Conservation (phyloP, 2,888 invertebrate species). For the Drosophila rellima region DNA sequence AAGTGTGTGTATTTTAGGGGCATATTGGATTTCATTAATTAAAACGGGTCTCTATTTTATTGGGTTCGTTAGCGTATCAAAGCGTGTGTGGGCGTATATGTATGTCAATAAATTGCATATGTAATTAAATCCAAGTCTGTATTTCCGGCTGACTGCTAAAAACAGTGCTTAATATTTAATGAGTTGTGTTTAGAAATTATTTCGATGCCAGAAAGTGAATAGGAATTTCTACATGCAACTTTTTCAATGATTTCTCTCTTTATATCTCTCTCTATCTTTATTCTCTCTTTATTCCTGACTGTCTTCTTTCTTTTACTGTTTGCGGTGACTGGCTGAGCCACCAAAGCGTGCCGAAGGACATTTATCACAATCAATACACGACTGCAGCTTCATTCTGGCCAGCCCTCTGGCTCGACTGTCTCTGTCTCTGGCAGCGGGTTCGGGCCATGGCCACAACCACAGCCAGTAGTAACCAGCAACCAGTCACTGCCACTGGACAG, state of each 20-base stretch:
- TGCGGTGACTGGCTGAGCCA: conserved; percentile 50
- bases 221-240: conserved; percentile 43
- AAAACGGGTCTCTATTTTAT: conserved; percentile 61
- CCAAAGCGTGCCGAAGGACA: conserved; percentile 66
- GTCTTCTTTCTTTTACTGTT: conserved; percentile 9
- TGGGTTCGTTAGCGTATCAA: conserved; percentile 56
- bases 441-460: conserved; percentile 29
- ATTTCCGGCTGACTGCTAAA: conserved; percentile 58
- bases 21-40: conserved; percentile 74
- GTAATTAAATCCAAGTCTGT: conserved; percentile 59
- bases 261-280: not conserved
- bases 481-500: conserved; percentile 19
- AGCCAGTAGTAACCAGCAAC: conserved; percentile 8
- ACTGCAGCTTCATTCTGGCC: conserved; percentile 41
- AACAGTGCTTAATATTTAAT: conserved; percentile 71
- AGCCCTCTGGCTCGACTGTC: conserved; percentile 35
- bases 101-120: conserved; percentile 55
- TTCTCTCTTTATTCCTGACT: too few relatives aligned
- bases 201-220: conserved; percentile 33
- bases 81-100: conserved; percentile 27
- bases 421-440: conserved; percentile 15
- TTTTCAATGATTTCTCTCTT: conserved; percentile 13
- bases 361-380: conserved; percentile 79
- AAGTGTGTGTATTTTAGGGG: conserved; percentile 36
- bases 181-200: conserved; percentile 64